Evolutionary conservation across 1,140 invertebrate species (phyloP).

Genomic region (Drosophila melanogaster): DNA sequence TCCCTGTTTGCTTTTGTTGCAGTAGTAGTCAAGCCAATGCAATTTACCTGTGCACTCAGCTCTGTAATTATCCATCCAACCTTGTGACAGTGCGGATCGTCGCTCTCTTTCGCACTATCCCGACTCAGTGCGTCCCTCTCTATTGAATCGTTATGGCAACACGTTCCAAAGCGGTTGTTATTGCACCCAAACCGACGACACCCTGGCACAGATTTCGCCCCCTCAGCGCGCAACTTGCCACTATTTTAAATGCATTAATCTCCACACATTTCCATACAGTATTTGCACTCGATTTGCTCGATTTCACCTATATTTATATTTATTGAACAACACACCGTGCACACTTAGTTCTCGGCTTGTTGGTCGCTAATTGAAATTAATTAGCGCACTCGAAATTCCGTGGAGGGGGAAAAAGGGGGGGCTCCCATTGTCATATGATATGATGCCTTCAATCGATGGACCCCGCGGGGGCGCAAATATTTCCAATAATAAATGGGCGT

Average conservation of each 20-base stretch:
- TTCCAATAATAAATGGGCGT: slow-evolving; percentile 28
- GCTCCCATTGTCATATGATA: slow-evolving; percentile 71
- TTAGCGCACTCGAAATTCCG: slow-evolving; percentile 62
- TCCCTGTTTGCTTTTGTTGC: slow-evolving; percentile 73
- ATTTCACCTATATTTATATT: slow-evolving; percentile 41
- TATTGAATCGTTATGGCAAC: slow-evolving; percentile 45
- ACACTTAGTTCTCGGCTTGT: slow-evolving; percentile 54
- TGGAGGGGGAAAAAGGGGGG: background rate
- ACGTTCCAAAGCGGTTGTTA: slow-evolving; percentile 37
- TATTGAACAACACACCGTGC: slow-evolving; percentile 20
- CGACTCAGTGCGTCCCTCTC: slow-evolving; percentile 12
- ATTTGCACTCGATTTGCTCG: slow-evolving; percentile 26
- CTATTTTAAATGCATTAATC: slow-evolving; percentile 46
- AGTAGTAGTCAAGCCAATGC: slow-evolving; percentile 49
- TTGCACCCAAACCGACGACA: slow-evolving; percentile 66
- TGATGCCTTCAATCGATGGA: slow-evolving; percentile 36
- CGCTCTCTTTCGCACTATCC: slow-evolving; percentile 15
- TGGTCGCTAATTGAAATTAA: slow-evolving; percentile 77
- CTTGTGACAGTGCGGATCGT: slow-evolving; percentile 61
- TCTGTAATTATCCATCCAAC: slow-evolving; percentile 77
- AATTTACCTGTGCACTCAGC: slow-evolving; percentile 77
- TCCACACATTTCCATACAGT: slow-evolving; percentile 46
- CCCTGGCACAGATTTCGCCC: slow-evolving; percentile 53
- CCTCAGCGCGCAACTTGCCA: background rate
- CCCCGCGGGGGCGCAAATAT: slow-evolving; percentile 9